Evolutionary conservation across 2,888 invertebrate species (phyloP), one percentile per base, ranked within the genome.

Genomic region (Leptopilina syphax): DNA sequence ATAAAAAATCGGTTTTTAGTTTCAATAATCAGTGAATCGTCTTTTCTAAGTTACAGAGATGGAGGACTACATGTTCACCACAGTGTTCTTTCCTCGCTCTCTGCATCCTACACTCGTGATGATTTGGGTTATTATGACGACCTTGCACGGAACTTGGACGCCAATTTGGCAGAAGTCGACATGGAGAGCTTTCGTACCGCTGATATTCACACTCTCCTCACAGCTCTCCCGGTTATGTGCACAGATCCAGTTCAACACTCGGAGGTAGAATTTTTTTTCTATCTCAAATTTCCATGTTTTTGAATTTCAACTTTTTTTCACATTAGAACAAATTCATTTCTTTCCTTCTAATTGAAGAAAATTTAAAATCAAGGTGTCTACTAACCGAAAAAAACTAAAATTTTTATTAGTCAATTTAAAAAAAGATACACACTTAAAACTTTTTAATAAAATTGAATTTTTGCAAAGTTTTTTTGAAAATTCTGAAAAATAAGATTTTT

Each of bases 141-240:
- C 90, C 93, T 97, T 89, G 95, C 97, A 63, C 94, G 96, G 91
- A 97, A 97, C 92, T 94, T 98, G 92, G 98, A 98, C 93, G 97
- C 97, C 83, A 98, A 98, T 92, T 94, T 98, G 88, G 98, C 98
- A 65, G 97, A 98, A 92, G 97, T 97, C 80, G 98, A 98, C 92
- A 98, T 98, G 96, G 98, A 98, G 92, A 97, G 97, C 92, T 98
- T 98, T 93, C 95, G 96, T 86, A 96, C 97, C 34, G 96, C 97
- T 92, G 98, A 98, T 90, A 98, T 98, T 87, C 97, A 97, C 90
- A 96, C 96, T 85, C 93, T 97, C 88, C 94, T 98, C 83, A 96
- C 96, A 85, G 95, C 96, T 90, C 93, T 96, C 89, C 96, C 96
- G 79, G 95, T 95, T 86, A 95, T 94, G 94, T 92, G 91, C 41